Evolutionary conservation across 2,888 invertebrate species (phyloP).

Genomic region (Nematopogon swammerdamellus): DNA sequence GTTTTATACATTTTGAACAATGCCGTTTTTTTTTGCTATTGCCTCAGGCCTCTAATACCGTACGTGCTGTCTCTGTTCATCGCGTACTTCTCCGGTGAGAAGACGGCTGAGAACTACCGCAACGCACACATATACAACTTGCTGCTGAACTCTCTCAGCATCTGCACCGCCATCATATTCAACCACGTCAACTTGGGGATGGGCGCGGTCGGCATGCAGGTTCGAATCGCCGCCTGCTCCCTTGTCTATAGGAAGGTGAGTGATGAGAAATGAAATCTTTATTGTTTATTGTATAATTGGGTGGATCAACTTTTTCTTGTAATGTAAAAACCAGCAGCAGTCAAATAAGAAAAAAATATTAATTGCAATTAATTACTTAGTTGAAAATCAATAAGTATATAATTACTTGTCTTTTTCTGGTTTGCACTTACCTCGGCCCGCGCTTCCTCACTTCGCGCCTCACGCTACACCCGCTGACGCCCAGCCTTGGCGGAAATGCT

Average conservation of each 20-base stretch:
- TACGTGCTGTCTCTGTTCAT: conserved; percentile 60
- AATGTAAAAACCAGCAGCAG: too few relatives aligned
- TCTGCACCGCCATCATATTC: conserved; percentile 57
- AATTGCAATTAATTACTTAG: too few relatives aligned
- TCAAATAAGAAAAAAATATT: background rate
- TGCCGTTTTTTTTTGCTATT: too few relatives aligned
- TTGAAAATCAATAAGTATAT: too few relatives aligned
- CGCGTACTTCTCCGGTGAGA: conserved; percentile 57
- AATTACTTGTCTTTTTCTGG: too few relatives aligned
- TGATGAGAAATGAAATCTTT: background rate
- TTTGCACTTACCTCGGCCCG: too few relatives aligned
- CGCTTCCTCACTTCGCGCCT: too few relatives aligned
- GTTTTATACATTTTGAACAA: too few relatives aligned
- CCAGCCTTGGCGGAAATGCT: too few relatives aligned
- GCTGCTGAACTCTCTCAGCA: conserved; percentile 55
- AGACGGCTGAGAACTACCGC: conserved; percentile 36
- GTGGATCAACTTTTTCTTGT: too few relatives aligned
- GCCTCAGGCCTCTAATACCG: conserved; percentile 61
- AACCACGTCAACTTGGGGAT: conserved; percentile 61
- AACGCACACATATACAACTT: conserved; percentile 67
- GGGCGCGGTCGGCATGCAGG: conserved; percentile 70
- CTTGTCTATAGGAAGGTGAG: conserved; percentile 79
- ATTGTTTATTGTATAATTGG: too few relatives aligned
- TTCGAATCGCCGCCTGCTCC: conserved; percentile 74
- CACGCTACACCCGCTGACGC: too few relatives aligned